A percentile compares a stretch with the other conserved stretches of the same genome.
These are phyloP conservation scores for Cartodere bifasciata DNA, from an alignment of 2,888 invertebrate species.

Conservation along the genomic window DNA sequence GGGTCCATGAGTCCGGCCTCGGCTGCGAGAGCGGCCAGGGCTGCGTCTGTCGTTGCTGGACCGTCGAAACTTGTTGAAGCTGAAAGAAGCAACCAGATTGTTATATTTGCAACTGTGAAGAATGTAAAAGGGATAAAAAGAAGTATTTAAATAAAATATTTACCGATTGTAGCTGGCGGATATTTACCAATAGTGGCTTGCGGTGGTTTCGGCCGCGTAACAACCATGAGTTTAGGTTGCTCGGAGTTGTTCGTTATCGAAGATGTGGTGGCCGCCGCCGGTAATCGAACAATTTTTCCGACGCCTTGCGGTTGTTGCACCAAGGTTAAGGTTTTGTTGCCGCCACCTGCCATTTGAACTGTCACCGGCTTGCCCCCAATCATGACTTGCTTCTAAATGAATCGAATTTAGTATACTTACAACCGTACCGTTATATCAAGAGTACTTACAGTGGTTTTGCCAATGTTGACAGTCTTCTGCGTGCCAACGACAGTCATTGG, in stretches of 20 bases:
- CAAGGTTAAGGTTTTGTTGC: constrained; percentile 50
- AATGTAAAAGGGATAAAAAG: too few species aligned
- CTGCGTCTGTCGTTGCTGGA: constrained; percentile 48
- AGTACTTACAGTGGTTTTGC: constrained; percentile 38
- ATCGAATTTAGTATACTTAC: too few species aligned
- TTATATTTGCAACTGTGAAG: too few species aligned
- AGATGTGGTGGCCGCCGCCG: constrained; percentile 24
- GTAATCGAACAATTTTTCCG: constrained; percentile 31
- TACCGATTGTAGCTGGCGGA: background rate
- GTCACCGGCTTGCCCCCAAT: constrained; percentile 62
- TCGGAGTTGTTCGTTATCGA: constrained; percentile 22
- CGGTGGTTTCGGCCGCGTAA: constrained; percentile 41
- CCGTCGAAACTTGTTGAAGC: constrained; percentile 42
- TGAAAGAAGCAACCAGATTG: too few species aligned
- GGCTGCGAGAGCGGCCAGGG: constrained; percentile 47
- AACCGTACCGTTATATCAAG: too few species aligned
- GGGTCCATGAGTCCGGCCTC: constrained; percentile 49
- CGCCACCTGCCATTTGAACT: constrained; percentile 50
- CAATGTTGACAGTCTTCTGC: constrained; percentile 47
- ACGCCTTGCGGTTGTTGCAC: constrained; percentile 32
- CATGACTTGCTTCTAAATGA: constrained; percentile 47
- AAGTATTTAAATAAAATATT: background rate
- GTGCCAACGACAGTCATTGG: constrained; percentile 37
- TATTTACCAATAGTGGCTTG: constrained; percentile 39
- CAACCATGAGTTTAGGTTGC: constrained; percentile 37